Conservation (phyloP, 1,140 invertebrate species). For the Drosophila cardini region DNA sequence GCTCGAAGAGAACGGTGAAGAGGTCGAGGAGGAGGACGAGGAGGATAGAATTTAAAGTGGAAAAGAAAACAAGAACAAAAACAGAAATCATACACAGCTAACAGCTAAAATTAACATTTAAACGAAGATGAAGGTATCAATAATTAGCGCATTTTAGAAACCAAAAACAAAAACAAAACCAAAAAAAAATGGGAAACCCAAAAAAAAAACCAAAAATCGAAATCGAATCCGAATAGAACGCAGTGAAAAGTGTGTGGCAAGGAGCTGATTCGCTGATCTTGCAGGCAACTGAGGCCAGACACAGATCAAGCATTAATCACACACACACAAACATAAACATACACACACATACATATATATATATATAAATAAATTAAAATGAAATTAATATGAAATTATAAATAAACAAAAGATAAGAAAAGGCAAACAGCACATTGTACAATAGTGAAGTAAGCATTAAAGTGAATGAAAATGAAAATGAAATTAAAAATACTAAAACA, state of each 20-base stretch:
- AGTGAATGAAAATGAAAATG: slow-evolving; percentile 42
- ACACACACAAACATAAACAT: slow-evolving; percentile 25
- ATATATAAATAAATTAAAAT: background rate
- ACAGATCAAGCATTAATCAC: slow-evolving; percentile 25
- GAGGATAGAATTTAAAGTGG: slow-evolving; percentile 89
- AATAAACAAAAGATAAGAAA: slow-evolving; percentile 54
- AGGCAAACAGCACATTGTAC: slow-evolving; percentile 74
- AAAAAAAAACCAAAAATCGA: too few species aligned
- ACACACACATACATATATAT: too few species aligned
- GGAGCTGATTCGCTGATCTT: background rate
- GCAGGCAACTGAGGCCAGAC: slow-evolving; percentile 1
- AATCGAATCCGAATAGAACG: background rate
- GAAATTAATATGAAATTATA: slow-evolving; percentile 51
- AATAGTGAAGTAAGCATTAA: slow-evolving; percentile 78
- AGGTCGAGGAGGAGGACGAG: slow-evolving; percentile 89
- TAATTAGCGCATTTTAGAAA: slow-evolving; percentile 56
- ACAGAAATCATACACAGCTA: slow-evolving; percentile 38
- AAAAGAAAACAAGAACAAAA: too few species aligned
- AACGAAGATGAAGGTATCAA: slow-evolving; percentile 50
- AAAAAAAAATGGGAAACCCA: slow-evolving; percentile 9
- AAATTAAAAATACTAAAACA: background rate
- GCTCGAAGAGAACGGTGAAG: slow-evolving; percentile 92
- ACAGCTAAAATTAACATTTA: slow-evolving; percentile 65
- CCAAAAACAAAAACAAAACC: slow-evolving; percentile 12
- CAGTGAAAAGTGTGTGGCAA: slow-evolving; percentile 21